These are phyloP conservation scores for Belgica antarctica DNA, from an alignment of 2,888 invertebrate species.

Conservation along the genomic window DNA sequence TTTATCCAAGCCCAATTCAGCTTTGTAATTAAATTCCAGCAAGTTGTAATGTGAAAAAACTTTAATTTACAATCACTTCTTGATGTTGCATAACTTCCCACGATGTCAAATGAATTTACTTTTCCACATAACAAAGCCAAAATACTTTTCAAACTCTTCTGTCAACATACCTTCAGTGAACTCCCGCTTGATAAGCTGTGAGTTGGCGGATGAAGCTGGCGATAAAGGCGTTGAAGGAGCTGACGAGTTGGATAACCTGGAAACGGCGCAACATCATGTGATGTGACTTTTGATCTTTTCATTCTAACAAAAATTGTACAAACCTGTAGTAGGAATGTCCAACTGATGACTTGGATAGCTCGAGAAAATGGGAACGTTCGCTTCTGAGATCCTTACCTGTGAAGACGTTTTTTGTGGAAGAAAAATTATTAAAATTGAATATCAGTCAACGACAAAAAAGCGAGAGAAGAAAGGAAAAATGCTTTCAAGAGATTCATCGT, in stretches of 20 bases:
- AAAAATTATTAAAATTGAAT: neutral
- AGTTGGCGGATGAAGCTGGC: conserved; percentile 34
- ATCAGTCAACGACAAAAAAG: conserved; percentile 24
- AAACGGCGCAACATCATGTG: neutral
- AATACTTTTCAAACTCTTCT: too few relatives aligned
- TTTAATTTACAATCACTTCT: too few relatives aligned
- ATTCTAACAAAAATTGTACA: neutral
- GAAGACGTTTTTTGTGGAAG: neutral
- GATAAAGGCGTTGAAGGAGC: neutral
- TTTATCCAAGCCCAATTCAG: too few relatives aligned
- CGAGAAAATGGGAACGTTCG: conserved; percentile 27
- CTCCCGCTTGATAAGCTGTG: conserved; percentile 36
- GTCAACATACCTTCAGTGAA: conserved; percentile 41
- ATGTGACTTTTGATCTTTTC: neutral
- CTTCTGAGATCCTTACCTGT: conserved; percentile 29
- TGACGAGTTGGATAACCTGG: conserved; percentile 2
- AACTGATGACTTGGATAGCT: conserved; percentile 22
- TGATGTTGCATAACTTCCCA: too few relatives aligned
- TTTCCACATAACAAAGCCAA: too few relatives aligned
- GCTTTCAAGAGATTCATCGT: neutral
- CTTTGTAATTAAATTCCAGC: too few relatives aligned
- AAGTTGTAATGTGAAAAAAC: too few relatives aligned
- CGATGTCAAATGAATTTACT: too few relatives aligned
- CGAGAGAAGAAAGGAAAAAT: neutral
- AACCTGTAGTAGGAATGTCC: conserved; percentile 33